Conservation (phyloP, 2,888 invertebrate species). For the Leptogaster cylindrica region DNA sequence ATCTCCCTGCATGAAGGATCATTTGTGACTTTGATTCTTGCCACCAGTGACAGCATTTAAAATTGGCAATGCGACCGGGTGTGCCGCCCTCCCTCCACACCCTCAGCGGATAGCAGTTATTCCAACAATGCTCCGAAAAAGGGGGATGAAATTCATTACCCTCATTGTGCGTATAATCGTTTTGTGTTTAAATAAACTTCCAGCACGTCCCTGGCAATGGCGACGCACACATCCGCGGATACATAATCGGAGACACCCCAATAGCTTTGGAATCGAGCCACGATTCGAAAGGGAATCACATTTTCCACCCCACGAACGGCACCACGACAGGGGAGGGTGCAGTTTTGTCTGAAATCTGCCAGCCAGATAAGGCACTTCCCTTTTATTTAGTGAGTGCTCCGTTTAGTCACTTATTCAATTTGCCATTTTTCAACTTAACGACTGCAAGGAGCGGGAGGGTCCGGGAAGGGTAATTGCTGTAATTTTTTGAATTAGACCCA, state of each 20-base stretch:
- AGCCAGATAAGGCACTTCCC: conserved; percentile 44
- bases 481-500: conserved; percentile 14
- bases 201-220: conserved; percentile 33
- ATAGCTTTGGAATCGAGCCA: conserved; percentile 26
- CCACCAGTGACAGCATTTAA: conserved; percentile 39
- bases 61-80: background rate
- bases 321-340: conserved; percentile 31
- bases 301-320: conserved; percentile 40
- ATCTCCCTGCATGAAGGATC: conserved; percentile 30
- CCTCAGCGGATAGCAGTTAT: background rate
- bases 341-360: conserved; percentile 45
- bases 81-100: background rate
- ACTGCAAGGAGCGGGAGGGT: conserved; percentile 27
- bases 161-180: conserved; percentile 54
- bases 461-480: conserved; percentile 29
- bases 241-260: conserved; percentile 18
- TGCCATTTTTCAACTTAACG: conserved; percentile 60
- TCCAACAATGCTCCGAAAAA: conserved; percentile 43
- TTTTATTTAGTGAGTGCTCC: conserved; percentile 50
- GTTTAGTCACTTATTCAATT: conserved; percentile 61
- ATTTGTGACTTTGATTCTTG: conserved; percentile 46
- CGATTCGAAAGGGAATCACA: conserved; percentile 43
- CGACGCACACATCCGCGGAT: background rate
- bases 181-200: conserved; percentile 52
- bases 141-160: conserved; percentile 53